Conservation (phyloP, 2,888 invertebrate species). For the Euzophera pinguis region DNA sequence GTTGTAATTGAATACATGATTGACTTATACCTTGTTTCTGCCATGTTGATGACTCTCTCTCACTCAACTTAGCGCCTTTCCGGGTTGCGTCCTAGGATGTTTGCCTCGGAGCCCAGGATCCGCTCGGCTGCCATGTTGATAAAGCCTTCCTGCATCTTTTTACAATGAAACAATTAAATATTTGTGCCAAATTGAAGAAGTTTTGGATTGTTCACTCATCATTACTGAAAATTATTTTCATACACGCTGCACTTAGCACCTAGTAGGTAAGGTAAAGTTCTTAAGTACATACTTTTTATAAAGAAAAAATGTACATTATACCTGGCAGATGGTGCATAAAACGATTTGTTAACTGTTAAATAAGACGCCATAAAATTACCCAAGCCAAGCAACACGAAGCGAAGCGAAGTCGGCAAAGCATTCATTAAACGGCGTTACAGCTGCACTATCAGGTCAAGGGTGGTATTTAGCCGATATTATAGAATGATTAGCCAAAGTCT, state of each 20-base stretch:
- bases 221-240: background rate
- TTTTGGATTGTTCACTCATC: too few species aligned
- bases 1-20: too few species aligned
- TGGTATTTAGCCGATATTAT: conserved; percentile 50
- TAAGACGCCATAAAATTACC: conserved; percentile 12
- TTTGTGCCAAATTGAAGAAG: too few species aligned
- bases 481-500: conserved; percentile 57
- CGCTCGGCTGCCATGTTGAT: too few species aligned
- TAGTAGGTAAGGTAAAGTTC: background rate
- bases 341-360: conserved; percentile 11
- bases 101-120: too few species aligned
- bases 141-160: too few species aligned
- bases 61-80: too few species aligned
- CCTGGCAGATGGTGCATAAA: background rate
- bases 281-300: too few species aligned
- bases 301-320: background rate
- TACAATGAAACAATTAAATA: too few species aligned
- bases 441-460: conserved; percentile 55
- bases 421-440: conserved; percentile 34
- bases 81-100: too few species aligned
- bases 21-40: too few species aligned
- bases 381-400: conserved; percentile 23
- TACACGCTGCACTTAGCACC: background rate
- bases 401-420: conserved; percentile 23
- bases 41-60: too few species aligned